Evolutionary conservation across 2,797 vertebrate species (phyloP).

Genomic region (Poecilia picta): DNA sequence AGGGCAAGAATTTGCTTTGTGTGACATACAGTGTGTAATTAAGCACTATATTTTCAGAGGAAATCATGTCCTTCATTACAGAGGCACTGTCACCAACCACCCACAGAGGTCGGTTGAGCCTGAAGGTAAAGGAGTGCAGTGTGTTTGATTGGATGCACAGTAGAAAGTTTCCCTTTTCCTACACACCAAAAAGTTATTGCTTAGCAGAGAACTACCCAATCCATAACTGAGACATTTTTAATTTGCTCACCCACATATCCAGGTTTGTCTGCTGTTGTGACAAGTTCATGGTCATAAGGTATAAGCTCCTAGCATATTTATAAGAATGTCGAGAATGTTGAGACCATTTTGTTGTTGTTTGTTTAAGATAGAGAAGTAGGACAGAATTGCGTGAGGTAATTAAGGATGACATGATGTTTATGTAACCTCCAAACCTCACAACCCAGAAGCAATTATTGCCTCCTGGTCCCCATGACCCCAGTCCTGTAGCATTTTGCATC

Average conservation of each 20-base stretch:
- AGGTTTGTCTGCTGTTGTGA: conserved; percentile 64
- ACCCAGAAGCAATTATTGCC: conserved; percentile 82
- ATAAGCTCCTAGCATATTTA: conserved; percentile 42
- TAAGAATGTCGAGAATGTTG: conserved; percentile 7
- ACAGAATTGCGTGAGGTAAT: conserved; percentile 72
- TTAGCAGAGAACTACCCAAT: conserved; percentile 40
- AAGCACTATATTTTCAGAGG: conserved; percentile 55
- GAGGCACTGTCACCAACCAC: conserved; percentile 62
- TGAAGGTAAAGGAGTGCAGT: conserved; percentile 58
- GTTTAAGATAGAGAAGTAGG: conserved; percentile 8
- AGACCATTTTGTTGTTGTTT: conserved; percentile 30
- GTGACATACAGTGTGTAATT: conserved; percentile 66
- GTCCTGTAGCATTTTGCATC: conserved; percentile 51
- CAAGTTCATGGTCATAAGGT: conserved; percentile 7
- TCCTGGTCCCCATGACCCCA: conserved; percentile 75
- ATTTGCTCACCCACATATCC: conserved; percentile 56
- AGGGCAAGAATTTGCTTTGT: conserved; percentile 48
- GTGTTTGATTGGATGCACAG: conserved; percentile 63
- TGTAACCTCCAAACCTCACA: conserved; percentile 83
- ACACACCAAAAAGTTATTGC: conserved; percentile 55
- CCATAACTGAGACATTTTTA: conserved; percentile 57
- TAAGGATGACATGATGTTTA: conserved; percentile 84
- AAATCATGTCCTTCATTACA: conserved; percentile 66
- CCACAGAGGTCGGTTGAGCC: conserved; percentile 62
- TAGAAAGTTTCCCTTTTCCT: conserved; percentile 38